Evolutionary conservation across 2,888 invertebrate species (phyloP).

Genomic region (Patella pellucida): DNA sequence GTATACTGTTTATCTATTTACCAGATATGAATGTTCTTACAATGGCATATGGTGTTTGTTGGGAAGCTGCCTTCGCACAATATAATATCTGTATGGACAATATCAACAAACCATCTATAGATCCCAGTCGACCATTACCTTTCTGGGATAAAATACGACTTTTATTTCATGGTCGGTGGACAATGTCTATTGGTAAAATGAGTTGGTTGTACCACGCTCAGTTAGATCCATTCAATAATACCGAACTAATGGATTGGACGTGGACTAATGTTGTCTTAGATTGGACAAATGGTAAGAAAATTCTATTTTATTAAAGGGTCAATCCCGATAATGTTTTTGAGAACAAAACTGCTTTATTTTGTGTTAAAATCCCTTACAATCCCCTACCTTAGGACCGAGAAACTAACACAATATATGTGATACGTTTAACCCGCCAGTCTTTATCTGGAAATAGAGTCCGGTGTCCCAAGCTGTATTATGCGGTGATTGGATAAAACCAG

Average conservation of each 20-base stretch:
- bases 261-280: conserved; percentile 95
- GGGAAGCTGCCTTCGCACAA: conserved; percentile 97
- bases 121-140: conserved; percentile 90
- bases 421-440: too few relatives aligned
- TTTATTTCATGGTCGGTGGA: conserved; percentile 91
- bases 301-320: too few relatives aligned
- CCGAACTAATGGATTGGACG: conserved; percentile 98
- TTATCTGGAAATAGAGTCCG: too few relatives aligned
- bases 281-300: conserved; percentile 86
- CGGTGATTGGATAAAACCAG: too few relatives aligned
- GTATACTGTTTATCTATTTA: conserved; percentile 9
- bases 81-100: conserved; percentile 88
- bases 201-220: conserved; percentile 95
- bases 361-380: too few relatives aligned
- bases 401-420: too few relatives aligned
- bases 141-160: conserved; percentile 98
- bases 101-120: conserved; percentile 76
- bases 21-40: conserved; percentile 86
- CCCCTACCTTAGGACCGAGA: too few relatives aligned
- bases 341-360: too few relatives aligned
- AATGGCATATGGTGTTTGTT: conserved; percentile 98
- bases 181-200: conserved; percentile 87
- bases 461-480: too few relatives aligned
- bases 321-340: too few relatives aligned
- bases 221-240: conserved; percentile 97